Evolutionary conservation across 2,888 invertebrate species (phyloP).

Genomic region (Mythimna pallens): DNA sequence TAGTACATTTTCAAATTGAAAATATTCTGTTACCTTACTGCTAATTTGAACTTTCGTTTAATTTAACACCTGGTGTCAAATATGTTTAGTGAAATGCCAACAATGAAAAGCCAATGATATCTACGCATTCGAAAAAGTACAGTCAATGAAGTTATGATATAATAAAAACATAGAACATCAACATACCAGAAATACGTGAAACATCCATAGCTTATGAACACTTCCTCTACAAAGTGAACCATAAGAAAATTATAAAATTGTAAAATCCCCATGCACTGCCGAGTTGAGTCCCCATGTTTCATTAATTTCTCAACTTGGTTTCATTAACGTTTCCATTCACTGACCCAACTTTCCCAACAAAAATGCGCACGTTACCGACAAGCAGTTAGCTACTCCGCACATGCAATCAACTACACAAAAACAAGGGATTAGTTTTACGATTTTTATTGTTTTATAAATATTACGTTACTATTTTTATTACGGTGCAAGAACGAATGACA

Average conservation of each 20-base stretch:
- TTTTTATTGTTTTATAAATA: constrained; percentile 75
- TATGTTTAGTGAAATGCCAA: background rate
- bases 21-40: background rate
- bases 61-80: background rate
- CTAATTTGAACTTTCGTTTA: background rate
- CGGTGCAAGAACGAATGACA: constrained; percentile 55
- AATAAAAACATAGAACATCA: constrained; percentile 20
- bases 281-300: constrained; percentile 40
- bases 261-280: constrained; percentile 43
- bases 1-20: background rate
- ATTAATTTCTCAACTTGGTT: constrained; percentile 41
- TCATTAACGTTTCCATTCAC: constrained; percentile 61
- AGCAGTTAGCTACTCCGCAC: constrained; percentile 55
- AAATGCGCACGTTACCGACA: constrained; percentile 59
- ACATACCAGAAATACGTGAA: constrained; percentile 50
- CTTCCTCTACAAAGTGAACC: constrained; percentile 21
- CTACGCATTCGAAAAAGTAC: constrained; percentile 48
- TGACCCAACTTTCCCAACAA: constrained; percentile 65
- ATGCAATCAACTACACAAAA: constrained; percentile 66
- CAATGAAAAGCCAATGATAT: constrained; percentile 15
- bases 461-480: constrained; percentile 70
- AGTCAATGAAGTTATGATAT: constrained; percentile 44
- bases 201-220: constrained; percentile 29
- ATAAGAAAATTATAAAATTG: constrained; percentile 10
- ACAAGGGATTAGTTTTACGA: constrained; percentile 70